Percentiles rank a stretch among this genome's conserved stretches.
Conservation (phyloP, 35 echinoderm and acorn worm species). For the Nesometra sesokonis region DNA sequence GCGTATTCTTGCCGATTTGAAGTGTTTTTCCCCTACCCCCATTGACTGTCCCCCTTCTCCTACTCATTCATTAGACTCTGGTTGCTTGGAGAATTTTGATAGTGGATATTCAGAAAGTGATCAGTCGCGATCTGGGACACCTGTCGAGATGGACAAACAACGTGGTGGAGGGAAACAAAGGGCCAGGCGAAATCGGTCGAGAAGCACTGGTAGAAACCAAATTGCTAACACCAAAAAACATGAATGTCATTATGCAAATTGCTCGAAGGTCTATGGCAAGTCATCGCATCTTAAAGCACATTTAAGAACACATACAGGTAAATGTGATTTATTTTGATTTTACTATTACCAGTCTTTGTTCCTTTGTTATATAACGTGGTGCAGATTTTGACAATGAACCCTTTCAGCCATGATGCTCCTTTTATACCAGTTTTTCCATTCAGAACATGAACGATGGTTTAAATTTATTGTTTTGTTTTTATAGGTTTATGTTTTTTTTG, state of each 20-base stretch:
- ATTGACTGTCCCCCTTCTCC: constrained; percentile 46
- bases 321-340: neutral
- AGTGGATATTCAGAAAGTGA: neutral
- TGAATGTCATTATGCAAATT: constrained; percentile 72
- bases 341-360: neutral
- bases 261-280: constrained; percentile 93
- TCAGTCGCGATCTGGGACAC: constrained; percentile 15
- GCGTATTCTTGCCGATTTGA: constrained; percentile 83
- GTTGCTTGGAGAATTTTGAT: constrained; percentile 7
- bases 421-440: too few species aligned
- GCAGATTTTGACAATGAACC: too few species aligned
- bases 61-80: neutral
- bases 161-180: constrained; percentile 34
- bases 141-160: constrained; percentile 1
- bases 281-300: constrained; percentile 97
- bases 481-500: too few species aligned
- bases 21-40: constrained; percentile 62
- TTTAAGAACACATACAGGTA: constrained; percentile 96
- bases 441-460: too few species aligned
- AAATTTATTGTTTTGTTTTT: too few species aligned
- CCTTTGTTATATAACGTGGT: neutral
- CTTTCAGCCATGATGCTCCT: too few species aligned
- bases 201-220: constrained; percentile 19
- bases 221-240: constrained; percentile 60
- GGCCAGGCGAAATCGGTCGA: constrained; percentile 17